These are phyloP conservation scores for Pheosia tremula DNA, from an alignment of 2,888 invertebrate species.

Conservation along the genomic window DNA sequence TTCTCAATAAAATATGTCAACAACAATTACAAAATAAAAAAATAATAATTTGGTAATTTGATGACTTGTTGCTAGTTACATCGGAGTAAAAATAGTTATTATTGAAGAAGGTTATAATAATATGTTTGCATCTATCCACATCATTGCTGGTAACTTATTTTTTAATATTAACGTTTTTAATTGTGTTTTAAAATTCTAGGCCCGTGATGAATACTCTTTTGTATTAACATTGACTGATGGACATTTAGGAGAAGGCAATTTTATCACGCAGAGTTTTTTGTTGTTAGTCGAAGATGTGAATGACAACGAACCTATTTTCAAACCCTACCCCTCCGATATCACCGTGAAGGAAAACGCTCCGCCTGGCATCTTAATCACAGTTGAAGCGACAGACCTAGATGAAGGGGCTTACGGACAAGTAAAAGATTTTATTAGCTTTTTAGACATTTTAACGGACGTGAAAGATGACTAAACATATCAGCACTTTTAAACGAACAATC, in stretches of 20 bases:
- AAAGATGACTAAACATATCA: no score
- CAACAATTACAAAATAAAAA: background rate
- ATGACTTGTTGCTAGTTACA: background rate
- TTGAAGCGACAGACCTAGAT: slow-evolving; percentile 95
- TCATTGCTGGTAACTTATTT: background rate
- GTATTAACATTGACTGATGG: slow-evolving; percentile 95
- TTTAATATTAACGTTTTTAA: background rate
- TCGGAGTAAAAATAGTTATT: background rate
- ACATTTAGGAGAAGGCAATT: slow-evolving; percentile 93
- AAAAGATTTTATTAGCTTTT: slow-evolving; percentile 16
- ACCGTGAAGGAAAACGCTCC: slow-evolving; percentile 91
- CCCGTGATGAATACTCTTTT: slow-evolving; percentile 94
- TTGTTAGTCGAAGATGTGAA: slow-evolving; percentile 96
- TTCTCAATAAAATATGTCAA: background rate
- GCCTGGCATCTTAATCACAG: slow-evolving; percentile 89
- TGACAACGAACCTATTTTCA: slow-evolving; percentile 95
- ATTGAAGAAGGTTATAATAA: background rate
- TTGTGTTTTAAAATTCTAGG: slow-evolving; percentile 73
- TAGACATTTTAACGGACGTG: no score
- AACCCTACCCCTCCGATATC: slow-evolving; percentile 93
- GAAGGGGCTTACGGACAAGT: slow-evolving; percentile 97
- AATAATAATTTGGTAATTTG: background rate
- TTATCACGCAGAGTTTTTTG: slow-evolving; percentile 94
- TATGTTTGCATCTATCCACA: no score
- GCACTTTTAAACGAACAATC: background rate